Evolutionary conservation across 1,140 invertebrate genomes (phyloP).

Genomic region (Drosophila carrolli): DNA sequence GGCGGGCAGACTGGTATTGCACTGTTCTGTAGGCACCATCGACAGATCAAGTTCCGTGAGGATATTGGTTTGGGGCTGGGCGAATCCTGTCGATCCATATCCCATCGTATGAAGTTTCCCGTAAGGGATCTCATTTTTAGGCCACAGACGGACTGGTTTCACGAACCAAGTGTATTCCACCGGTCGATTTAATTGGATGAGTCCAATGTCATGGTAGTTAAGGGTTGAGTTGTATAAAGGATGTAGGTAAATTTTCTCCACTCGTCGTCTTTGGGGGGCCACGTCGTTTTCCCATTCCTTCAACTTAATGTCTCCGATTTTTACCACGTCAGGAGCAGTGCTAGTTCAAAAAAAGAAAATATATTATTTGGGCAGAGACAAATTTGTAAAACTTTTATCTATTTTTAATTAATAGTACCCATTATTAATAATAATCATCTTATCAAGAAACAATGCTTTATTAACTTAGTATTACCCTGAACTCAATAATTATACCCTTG

Average conservation of each 20-base stretch:
- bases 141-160: constrained; percentile 55
- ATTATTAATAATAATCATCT: too few relatives aligned
- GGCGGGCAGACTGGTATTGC: constrained; percentile 48
- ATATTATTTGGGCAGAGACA: too few relatives aligned
- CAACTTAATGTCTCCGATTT: constrained; percentile 64
- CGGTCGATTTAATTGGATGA: constrained; percentile 47
- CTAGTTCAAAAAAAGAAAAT: not conserved
- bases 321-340: constrained; percentile 50
- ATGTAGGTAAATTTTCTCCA: constrained; percentile 50
- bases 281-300: constrained; percentile 58
- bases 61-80: constrained; percentile 56
- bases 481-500: too few relatives aligned
- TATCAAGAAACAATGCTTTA: too few relatives aligned
- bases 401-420: too few relatives aligned
- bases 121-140: constrained; percentile 55
- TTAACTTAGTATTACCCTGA: too few relatives aligned
- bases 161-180: constrained; percentile 64
- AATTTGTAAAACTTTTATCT: too few relatives aligned
- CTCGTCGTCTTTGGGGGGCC: constrained; percentile 39
- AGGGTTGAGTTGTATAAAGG: constrained; percentile 47
- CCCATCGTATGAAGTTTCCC: constrained; percentile 60
- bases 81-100: constrained; percentile 66
- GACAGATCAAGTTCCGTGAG: constrained; percentile 62
- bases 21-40: constrained; percentile 44
- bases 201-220: constrained; percentile 66